Base-by-base conservation (phyloP, 2,797 vertebrate species). In the Echeneis naucrates region DNA sequence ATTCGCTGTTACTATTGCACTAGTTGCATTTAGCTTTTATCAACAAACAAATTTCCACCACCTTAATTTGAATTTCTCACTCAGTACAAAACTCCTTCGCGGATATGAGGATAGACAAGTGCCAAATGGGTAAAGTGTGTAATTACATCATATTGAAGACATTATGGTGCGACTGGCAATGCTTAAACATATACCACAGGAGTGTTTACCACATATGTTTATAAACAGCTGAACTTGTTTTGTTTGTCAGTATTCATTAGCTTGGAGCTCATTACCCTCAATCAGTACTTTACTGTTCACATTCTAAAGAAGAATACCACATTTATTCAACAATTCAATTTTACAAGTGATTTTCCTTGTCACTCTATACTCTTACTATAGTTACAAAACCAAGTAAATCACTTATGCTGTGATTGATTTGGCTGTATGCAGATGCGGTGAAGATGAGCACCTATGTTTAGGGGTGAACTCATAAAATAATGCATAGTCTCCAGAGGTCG, bases 361-460 rank as follows among this genome's bases (percentile, higher is more conserved):
- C n/a, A 40, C 40, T 58, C 38, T 19, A 38, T 35, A 33, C 42
- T 57, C 4, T 54, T 19, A 60, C 5, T 38, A 37, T 26, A 24
- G 47, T 52, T 33, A 32, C 21, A 38, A 26, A 63, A n/a, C 10
- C 30, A 17, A 50, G 23, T 55, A 24, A 63, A 14, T 50, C 10
- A n/a, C 27, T 45, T 23, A 40, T 63, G 38, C 45, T 67, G 57
- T 57, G 53, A 74, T 64, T 70, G 77, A 82, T 78, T 38, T 56
- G 58, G 19, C 45, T 52, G 16, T 32, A 62, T 4, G 50, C 23
- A 57, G 32, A 63, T 63, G 35, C 50, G 40, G 47, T 72, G 27
- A 45, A 66, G 35, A 58, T 66, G 32, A 76, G 44, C 23, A 44
- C 19, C 42, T 33, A 66, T 47, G 54, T 47, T 63, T 54, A 8